A percentile compares a stretch with the other conserved stretches of the same genome.
These are phyloP conservation scores for Papilio glaucus DNA, from an alignment of 1,140 invertebrate species.

Conservation along the genomic window DNA sequence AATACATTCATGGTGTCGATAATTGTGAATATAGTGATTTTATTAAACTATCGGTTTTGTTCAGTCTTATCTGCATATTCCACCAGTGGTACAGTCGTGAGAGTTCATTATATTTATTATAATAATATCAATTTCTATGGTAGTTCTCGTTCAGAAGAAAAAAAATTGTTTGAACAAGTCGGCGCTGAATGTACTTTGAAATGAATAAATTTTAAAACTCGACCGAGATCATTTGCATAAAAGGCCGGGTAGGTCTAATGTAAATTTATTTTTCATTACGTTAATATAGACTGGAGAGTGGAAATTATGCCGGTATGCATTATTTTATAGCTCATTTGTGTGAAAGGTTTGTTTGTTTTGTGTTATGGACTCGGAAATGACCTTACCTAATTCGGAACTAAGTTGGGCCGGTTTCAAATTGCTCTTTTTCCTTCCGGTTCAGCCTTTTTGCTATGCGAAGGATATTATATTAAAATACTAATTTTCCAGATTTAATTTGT, in stretches of 20 bases:
- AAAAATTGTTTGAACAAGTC: constrained; percentile 15
- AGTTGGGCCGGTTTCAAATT: background rate
- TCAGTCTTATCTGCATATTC: no score
- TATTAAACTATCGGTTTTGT: no score
- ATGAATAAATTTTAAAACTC: constrained; percentile 25
- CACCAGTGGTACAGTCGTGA: no score
- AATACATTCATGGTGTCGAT: no score
- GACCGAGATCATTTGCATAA: background rate
- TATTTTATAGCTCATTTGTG: constrained; percentile 14
- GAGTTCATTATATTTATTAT: background rate
- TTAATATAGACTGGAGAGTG: constrained; percentile 6
- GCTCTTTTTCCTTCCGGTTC: constrained; percentile 5
- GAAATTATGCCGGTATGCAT: constrained; percentile 16
- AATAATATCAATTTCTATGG: background rate
- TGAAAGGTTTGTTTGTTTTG: constrained; percentile 20
- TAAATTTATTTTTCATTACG: constrained; percentile 26
- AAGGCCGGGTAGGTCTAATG: constrained; percentile 18
- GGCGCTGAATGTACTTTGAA: background rate
- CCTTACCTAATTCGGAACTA: background rate
- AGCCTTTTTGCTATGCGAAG: background rate
- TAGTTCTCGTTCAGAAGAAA: background rate
- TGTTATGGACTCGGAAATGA: background rate
- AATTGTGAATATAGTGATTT: no score
- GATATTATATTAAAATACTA: background rate
- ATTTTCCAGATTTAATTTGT: background rate